Evolutionary conservation across 2,888 invertebrate species (phyloP), one percentile per base, ranked within the genome.

Genomic region (Clostera curtula): DNA sequence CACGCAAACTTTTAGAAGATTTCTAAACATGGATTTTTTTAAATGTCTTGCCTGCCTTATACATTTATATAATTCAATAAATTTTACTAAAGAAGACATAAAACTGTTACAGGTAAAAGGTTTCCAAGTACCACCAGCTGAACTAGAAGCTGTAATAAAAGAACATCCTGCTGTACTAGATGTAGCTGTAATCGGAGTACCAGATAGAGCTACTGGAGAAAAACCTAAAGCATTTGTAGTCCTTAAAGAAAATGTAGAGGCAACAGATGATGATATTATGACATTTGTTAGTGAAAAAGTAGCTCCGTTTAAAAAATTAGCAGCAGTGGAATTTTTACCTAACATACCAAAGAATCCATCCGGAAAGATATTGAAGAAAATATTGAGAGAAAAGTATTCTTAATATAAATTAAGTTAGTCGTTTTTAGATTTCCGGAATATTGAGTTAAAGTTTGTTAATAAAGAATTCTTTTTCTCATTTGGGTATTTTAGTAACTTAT

Each of bases 111-210:
- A 79, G 79, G 91, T 91, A 0, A 89, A 87, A 65, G 89, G 84
- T 2, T 88, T 79, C 52, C 88, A 95, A 88, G 95, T 96, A 4
- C 89, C 96, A 5, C 96, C 96, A 10, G 95, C 96, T 1, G 96
- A 96, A 67, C 65, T 96, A 13, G 96, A 96, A 68, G 89, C 85
- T 25, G 52, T 93, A 3, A 56, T 95, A 1, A 85, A 91, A 33
- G 85, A 87, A 20, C 91, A 93, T 66, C 91, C 93, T 0, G 86
- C 86, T 12, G 86, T 97, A 1, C 64, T 83, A 6, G 96, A 97
- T 49, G 93, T 91, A 0, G 96, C 92, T 0, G 95, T 97, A 0
- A 83, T 96, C 34, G 95, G 95, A 0, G 67, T 92, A 8, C 88
- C 90, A 0, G 88, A 94, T 55, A 69, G 83, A 0, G 63, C 69